Percentiles rank a stretch among this genome's conserved stretches.
These are phyloP conservation scores for Ichneumon xanthorius DNA, from an alignment of 2,888 invertebrate genomes.

Conservation along the genomic window DNA sequence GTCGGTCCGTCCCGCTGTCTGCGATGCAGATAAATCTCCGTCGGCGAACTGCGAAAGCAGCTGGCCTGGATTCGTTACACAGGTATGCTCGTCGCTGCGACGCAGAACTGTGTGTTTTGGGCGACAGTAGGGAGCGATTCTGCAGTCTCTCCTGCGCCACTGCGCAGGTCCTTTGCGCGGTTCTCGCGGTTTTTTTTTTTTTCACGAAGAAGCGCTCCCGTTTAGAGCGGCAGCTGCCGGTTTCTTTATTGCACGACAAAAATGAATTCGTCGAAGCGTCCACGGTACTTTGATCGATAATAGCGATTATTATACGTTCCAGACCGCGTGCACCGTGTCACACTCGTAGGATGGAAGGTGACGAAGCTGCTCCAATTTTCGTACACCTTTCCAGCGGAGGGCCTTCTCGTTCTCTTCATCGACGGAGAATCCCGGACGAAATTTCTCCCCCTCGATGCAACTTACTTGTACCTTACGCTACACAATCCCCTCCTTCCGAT, in stretches of 20 bases:
- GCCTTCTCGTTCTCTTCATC: conserved; percentile 15
- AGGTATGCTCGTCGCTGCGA: conserved; percentile 38
- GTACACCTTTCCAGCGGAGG: conserved; percentile 6
- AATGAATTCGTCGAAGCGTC: conserved; percentile 36
- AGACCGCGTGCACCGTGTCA: background rate
- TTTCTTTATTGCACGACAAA: conserved; percentile 32
- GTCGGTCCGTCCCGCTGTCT: conserved; percentile 25
- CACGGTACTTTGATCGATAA: conserved; percentile 36
- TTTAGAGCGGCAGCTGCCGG: conserved; percentile 55
- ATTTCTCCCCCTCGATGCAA: conserved; percentile 15
- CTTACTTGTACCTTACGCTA: background rate
- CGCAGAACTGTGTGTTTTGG: conserved; percentile 52
- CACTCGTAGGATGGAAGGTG: conserved; percentile 6
- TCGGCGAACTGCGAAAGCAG: conserved; percentile 53
- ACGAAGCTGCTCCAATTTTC: conserved; percentile 37
- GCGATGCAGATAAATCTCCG: conserved; percentile 59
- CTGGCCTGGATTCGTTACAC: conserved; percentile 65
- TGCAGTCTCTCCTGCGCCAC: background rate
- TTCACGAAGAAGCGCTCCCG: conserved; percentile 46
- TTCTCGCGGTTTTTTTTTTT: conserved; percentile 55
- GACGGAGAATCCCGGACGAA: conserved; percentile 1
- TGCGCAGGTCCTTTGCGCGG: background rate
- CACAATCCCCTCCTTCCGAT: conserved; percentile 40
- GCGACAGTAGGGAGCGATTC: conserved; percentile 34
- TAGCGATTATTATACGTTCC: conserved; percentile 7